Conservation (phyloP, 2,113 vertebrate species). For the Orthonyx spaldingii region DNA sequence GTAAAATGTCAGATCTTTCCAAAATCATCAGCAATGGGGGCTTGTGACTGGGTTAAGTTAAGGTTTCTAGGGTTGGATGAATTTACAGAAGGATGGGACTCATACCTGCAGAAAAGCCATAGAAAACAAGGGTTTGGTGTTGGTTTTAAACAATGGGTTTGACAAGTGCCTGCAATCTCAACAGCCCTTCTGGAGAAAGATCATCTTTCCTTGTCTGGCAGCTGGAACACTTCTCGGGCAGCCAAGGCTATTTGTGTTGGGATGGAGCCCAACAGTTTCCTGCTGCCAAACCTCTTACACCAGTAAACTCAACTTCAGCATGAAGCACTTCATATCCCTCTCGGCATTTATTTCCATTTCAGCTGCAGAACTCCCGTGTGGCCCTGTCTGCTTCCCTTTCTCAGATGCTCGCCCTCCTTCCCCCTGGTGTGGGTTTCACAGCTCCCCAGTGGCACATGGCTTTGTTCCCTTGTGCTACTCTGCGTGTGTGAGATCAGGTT, state of each 20-base stretch:
- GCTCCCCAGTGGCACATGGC: background rate
- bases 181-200: background rate
- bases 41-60: background rate
- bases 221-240: background rate
- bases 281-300: background rate
- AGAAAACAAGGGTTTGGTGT: constrained; percentile 1
- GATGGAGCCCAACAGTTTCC: background rate
- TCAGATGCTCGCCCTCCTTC: background rate
- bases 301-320: background rate
- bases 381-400: background rate
- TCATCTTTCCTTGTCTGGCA: background rate
- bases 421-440: background rate
- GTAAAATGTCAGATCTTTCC: constrained; percentile 31
- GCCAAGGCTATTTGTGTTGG: background rate
- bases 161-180: constrained; percentile 16
- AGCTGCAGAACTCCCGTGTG: background rate
- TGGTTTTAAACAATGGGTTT: background rate
- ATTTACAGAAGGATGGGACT: constrained; percentile 42
- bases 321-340: background rate
- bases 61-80: constrained; percentile 31
- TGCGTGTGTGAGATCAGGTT: constrained; percentile 30
- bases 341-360: background rate
- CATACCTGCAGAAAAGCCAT: constrained; percentile 56
- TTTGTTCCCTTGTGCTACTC: background rate
- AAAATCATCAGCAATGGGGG: constrained; percentile 15